A percentile compares a stretch with the other conserved stretches of the same genome.
phyloP scores from a whole-genome alignment of 2,888 invertebrate genomes.

The Melieria crassipennis region DNA sequence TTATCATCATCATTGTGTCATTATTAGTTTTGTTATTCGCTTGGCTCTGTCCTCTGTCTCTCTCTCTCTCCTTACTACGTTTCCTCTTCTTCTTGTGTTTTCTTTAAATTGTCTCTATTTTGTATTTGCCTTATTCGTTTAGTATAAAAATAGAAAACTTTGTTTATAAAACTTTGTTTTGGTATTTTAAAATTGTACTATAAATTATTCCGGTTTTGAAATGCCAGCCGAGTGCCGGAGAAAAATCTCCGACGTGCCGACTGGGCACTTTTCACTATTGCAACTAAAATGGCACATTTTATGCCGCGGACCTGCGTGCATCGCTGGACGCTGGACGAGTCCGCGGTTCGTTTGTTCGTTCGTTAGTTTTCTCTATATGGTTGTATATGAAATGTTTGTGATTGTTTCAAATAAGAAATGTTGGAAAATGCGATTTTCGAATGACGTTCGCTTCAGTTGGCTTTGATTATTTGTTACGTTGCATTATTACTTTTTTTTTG shows the following conservation, averaged over 20 bases:
- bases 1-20: constrained; percentile 16
- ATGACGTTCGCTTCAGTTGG: background rate
- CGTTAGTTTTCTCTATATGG: background rate
- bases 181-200: constrained; percentile 63
- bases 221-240: constrained; percentile 27
- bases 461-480: constrained; percentile 22
- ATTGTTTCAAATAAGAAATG: constrained; percentile 33
- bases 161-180: constrained; percentile 44
- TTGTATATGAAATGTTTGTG: constrained; percentile 33
- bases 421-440: constrained; percentile 9
- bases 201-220: constrained; percentile 66
- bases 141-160: constrained; percentile 66
- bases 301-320: constrained; percentile 20
- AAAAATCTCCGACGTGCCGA: constrained; percentile 25
- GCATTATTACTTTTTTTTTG: constrained; percentile 32
- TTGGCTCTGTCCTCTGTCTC: constrained; percentile 23
- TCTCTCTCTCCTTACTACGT: background rate
- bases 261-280: constrained; percentile 61
- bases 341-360: constrained; percentile 21
- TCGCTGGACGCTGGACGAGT: background rate
- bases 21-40: constrained; percentile 23
- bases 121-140: constrained; percentile 46
- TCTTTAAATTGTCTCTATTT: constrained; percentile 41
- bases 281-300: constrained; percentile 62
- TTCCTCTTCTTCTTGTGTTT: constrained; percentile 35